Evolutionary conservation across 2,113 vertebrate genomes (phyloP).

Genomic region (Vanacampus margaritifer): DNA sequence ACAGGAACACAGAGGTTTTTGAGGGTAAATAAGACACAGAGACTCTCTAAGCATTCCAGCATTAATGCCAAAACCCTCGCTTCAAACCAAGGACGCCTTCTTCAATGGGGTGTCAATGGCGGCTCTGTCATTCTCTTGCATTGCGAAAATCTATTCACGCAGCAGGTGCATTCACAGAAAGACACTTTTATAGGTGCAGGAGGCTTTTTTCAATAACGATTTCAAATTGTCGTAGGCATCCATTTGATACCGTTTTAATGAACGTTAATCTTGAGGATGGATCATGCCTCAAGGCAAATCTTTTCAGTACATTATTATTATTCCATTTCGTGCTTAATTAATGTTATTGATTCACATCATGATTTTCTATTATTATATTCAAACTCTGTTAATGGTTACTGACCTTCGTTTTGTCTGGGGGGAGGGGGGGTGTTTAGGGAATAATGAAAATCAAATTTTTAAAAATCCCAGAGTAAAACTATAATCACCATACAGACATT

Average conservation of each 20-base stretch:
- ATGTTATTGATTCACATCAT: slow-evolving; percentile 15
- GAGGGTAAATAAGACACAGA: slow-evolving; percentile 58
- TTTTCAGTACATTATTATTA: neutral
- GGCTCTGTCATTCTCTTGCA: slow-evolving; percentile 57
- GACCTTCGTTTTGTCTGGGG: neutral
- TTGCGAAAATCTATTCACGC: slow-evolving; percentile 55
- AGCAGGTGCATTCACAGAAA: slow-evolving; percentile 62
- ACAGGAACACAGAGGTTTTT: slow-evolving; percentile 67
- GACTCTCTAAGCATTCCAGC: slow-evolving; percentile 50
- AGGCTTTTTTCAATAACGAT: slow-evolving; percentile 18
- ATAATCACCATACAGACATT: too few relatives aligned
- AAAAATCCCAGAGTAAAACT: too few relatives aligned
- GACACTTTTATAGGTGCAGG: slow-evolving; percentile 52
- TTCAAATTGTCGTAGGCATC: neutral
- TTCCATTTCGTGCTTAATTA: slow-evolving; percentile 10
- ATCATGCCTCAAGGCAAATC: neutral
- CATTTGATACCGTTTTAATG: slow-evolving; percentile 6
- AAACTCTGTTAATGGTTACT: neutral
- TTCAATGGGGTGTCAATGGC: slow-evolving; percentile 59
- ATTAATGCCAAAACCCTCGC: slow-evolving; percentile 59
- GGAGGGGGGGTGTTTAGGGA: too few relatives aligned
- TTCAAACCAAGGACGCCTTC: slow-evolving; percentile 60
- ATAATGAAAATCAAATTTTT: neutral
- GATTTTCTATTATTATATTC: neutral
- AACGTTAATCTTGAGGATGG: slow-evolving; percentile 7